phyloP scores from a whole-genome alignment of 2,888 invertebrate species.

The Tenthredo amoena region DNA sequence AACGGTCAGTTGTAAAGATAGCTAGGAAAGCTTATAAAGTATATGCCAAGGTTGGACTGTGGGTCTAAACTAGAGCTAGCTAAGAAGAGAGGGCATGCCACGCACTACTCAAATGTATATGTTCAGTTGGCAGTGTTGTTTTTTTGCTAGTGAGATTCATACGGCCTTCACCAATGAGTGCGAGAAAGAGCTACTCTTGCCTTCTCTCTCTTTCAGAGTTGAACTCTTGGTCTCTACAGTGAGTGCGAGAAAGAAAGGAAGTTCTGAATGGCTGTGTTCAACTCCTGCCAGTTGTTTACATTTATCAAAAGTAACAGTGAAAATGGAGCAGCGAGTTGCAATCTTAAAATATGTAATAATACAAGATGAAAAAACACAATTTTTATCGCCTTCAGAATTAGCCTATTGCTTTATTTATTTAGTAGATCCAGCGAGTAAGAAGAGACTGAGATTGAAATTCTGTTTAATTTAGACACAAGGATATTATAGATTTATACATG shows the following conservation, averaged over 20 bases:
- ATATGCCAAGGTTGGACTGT: background rate
- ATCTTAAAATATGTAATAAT: background rate
- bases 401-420: background rate
- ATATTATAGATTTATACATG: background rate
- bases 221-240: background rate
- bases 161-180: background rate
- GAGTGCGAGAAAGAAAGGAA: background rate
- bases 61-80: background rate
- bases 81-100: background rate
- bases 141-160: background rate
- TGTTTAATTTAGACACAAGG: background rate
- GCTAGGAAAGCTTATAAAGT: background rate
- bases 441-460: background rate
- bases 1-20: slow-evolving; percentile 17
- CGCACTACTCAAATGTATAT: background rate
- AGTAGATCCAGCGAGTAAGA: background rate
- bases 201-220: background rate
- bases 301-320: background rate
- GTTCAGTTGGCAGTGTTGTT: slow-evolving; percentile 8
- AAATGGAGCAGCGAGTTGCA: background rate
- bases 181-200: background rate
- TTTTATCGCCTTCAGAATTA: background rate
- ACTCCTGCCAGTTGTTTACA: background rate
- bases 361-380: background rate
- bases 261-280: background rate